Evolutionary conservation across 1,140 invertebrate species (phyloP).

Genomic region (Palaemon carinicauda): DNA sequence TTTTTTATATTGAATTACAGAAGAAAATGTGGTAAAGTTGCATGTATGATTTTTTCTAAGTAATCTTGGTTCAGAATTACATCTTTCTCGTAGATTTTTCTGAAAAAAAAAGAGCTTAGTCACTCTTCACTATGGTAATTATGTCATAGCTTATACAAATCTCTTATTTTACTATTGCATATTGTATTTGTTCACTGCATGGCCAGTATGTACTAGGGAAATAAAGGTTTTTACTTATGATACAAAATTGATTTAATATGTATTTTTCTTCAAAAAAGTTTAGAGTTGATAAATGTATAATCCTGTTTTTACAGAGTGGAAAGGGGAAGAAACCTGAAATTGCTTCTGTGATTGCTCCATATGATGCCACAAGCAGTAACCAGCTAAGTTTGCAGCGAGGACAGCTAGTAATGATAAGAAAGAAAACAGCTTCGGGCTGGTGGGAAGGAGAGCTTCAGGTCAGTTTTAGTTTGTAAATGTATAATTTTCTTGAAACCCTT

Average conservation of each 20-base stretch:
- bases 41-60: too few relatives aligned
- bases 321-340: conserved; percentile 79
- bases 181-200: neutral
- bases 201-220: neutral
- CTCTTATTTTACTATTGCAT: too few relatives aligned
- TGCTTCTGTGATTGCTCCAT: conserved; percentile 86
- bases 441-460: conserved; percentile 99
- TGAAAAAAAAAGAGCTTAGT: too few relatives aligned
- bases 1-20: too few relatives aligned
- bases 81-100: too few relatives aligned
- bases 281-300: neutral
- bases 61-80: too few relatives aligned
- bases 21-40: too few relatives aligned
- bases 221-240: neutral
- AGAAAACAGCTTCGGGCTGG: conserved; percentile 96
- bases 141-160: too few relatives aligned
- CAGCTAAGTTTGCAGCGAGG: conserved; percentile 89
- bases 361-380: conserved; percentile 86
- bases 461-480: neutral
- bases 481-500: too few relatives aligned
- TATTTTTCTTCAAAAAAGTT: neutral
- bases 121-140: too few relatives aligned
- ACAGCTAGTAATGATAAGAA: conserved; percentile 94
- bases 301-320: conserved; percentile 37
- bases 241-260: neutral